Evolutionary conservation across 2,888 invertebrate species (phyloP).

Genomic region (Acholoe squamosa): DNA sequence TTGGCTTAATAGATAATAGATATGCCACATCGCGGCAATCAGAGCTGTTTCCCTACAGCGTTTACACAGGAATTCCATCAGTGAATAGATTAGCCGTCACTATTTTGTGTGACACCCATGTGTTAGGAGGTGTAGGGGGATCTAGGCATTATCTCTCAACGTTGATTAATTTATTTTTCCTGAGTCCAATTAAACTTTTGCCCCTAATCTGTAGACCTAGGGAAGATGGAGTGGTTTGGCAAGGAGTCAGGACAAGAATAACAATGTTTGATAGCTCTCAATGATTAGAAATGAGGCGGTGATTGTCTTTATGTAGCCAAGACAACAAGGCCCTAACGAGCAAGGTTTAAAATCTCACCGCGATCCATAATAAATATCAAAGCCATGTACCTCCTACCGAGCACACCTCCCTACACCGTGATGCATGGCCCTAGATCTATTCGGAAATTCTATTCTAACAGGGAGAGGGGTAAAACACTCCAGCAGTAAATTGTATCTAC

Average conservation of each 20-base stretch:
- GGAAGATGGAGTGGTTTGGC: background rate
- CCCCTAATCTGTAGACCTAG: background rate
- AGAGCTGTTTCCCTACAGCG: too few relatives aligned
- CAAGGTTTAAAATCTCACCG: background rate
- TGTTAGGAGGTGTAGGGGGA: too few relatives aligned
- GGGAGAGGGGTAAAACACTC: background rate
- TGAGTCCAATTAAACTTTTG: conserved; percentile 13
- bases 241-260: background rate
- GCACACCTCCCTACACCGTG: background rate
- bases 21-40: too few relatives aligned
- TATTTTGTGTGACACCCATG: too few relatives aligned
- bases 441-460: background rate
- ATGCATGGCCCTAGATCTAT: conserved; percentile 6
- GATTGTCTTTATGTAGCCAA: conserved; percentile 10
- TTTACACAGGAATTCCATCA: too few relatives aligned
- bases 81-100: too few relatives aligned
- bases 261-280: background rate
- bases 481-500: conserved; percentile 16
- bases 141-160: too few relatives aligned
- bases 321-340: conserved; percentile 24
- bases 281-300: background rate
- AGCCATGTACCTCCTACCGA: background rate
- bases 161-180: background rate
- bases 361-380: conserved; percentile 12
- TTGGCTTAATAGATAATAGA: too few relatives aligned